A percentile compares a stretch with the other conserved stretches of the same genome.
phyloP scores from a whole-genome alignment of 64 coral and sea anemone species.

The Catalaphyllia jardinei region DNA sequence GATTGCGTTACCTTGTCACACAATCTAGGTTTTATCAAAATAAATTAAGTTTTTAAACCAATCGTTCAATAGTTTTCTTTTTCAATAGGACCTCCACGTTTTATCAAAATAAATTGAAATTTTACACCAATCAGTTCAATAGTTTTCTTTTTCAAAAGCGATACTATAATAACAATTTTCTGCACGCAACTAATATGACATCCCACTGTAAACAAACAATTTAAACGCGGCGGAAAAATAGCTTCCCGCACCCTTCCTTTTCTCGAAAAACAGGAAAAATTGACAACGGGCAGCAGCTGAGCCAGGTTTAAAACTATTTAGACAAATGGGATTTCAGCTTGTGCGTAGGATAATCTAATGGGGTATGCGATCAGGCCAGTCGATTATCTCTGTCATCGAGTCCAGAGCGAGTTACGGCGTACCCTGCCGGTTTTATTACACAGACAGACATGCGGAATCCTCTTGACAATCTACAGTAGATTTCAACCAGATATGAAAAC shows the following conservation, averaged over 20 bases:
- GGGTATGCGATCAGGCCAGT: background rate
- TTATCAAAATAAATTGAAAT: background rate
- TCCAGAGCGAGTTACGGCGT: background rate
- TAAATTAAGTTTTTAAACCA: background rate
- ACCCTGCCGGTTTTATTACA: background rate
- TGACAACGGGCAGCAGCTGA: background rate
- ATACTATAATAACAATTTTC: constrained; percentile 3
- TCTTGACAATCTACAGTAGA: background rate
- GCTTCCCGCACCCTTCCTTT: background rate
- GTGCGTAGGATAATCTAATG: background rate
- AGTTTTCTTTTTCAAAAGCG: background rate
- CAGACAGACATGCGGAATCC: background rate
- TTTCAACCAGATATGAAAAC: background rate
- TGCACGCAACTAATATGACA: background rate
- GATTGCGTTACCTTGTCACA: constrained; percentile 28
- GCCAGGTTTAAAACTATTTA: background rate
- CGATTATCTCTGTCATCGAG: background rate
- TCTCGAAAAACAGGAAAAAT: background rate
- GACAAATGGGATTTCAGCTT: background rate
- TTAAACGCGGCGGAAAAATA: background rate
- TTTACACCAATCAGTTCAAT: background rate
- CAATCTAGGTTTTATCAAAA: background rate
- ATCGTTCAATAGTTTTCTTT: background rate
- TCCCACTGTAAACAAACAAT: constrained; percentile 14
- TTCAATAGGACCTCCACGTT: no score